These are phyloP conservation scores for Pseudochirops cupreus DNA, from an alignment of 2,797 vertebrate species.

Conservation along the genomic window DNA sequence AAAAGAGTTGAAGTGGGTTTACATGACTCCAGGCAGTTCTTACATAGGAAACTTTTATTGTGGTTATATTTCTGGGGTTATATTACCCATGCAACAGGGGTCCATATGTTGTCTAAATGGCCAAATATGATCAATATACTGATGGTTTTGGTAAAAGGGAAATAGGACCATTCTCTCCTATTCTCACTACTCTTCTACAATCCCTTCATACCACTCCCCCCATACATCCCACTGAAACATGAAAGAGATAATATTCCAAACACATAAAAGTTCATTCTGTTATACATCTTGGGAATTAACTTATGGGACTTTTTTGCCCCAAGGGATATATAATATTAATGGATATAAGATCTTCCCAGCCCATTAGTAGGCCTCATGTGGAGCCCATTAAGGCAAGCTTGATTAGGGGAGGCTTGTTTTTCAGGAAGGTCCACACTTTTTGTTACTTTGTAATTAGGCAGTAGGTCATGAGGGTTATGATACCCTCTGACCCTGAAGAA, in stretches of 20 bases:
- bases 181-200: neutral
- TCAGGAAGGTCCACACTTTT: too few species aligned
- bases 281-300: neutral
- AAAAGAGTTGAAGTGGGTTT: neutral
- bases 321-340: neutral
- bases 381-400: too few species aligned
- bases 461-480: too few species aligned
- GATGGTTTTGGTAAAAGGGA: neutral
- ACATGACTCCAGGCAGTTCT: neutral
- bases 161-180: neutral
- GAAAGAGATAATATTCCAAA: neutral
- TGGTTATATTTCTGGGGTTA: neutral
- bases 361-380: too few species aligned
- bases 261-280: neutral
- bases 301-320: neutral
- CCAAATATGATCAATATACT: neutral
- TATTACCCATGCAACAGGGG: neutral
- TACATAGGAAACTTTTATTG: neutral
- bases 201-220: neutral
- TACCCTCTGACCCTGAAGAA: too few species aligned
- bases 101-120: neutral
- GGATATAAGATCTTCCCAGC: too few species aligned
- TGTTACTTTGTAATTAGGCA: too few species aligned
- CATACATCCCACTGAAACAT: neutral
- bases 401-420: too few species aligned